phyloP scores from a whole-genome alignment of 2,113 vertebrate species.

The Solenodon paradoxus region DNA sequence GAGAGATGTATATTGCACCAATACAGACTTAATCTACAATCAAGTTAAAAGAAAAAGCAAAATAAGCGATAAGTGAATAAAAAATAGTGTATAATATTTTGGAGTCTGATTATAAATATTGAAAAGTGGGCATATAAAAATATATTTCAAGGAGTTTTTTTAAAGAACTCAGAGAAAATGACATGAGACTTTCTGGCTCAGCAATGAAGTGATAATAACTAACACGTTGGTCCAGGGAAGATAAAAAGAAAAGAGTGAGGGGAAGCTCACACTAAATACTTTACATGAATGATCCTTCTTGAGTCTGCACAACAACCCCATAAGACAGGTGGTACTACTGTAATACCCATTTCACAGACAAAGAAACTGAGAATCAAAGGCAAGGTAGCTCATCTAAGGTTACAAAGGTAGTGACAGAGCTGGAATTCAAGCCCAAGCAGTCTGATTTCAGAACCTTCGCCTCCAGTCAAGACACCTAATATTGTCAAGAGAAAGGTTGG shows the following conservation, averaged over 20 bases:
- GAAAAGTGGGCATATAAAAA: not conserved
- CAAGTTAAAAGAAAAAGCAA: slow-evolving; percentile 34
- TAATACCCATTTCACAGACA: not conserved
- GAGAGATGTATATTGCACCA: not conserved
- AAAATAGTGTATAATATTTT: not conserved
- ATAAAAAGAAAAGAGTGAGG: not conserved
- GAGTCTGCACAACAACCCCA: not conserved
- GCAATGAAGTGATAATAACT: not conserved
- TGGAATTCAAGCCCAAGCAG: not conserved
- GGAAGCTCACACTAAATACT: not conserved
- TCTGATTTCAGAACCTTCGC: not conserved
- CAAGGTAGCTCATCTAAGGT: not conserved
- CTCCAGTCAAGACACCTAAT: not conserved
- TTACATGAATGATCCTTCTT: not conserved
- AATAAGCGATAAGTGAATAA: not conserved
- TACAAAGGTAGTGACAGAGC: not conserved
- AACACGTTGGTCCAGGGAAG: not conserved
- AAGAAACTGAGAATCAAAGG: not conserved
- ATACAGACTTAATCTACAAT: not conserved
- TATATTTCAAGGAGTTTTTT: not conserved
- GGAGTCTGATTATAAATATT: not conserved
- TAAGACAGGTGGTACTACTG: not conserved
- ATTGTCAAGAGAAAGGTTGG: not conserved
- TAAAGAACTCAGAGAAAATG: not conserved
- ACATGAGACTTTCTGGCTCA: not conserved